These are phyloP conservation scores for Leptinotarsa rubiginosa DNA, from an alignment of 2,888 invertebrate genomes.

Conservation along the genomic window DNA sequence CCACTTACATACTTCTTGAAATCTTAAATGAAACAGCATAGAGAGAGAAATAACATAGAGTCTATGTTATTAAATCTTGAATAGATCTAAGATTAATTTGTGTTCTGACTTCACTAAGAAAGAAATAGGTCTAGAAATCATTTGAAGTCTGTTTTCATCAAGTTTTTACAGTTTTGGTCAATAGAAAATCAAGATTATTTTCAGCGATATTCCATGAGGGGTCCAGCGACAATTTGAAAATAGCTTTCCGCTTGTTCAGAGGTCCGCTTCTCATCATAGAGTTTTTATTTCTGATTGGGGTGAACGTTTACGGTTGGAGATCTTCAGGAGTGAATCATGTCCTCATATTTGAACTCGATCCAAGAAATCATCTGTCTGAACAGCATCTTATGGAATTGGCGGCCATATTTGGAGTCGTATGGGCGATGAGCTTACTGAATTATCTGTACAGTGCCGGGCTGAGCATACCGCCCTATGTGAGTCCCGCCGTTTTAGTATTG, in stretches of 20 bases:
- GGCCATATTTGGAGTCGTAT: slow-evolving; percentile 80
- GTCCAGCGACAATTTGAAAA: slow-evolving; percentile 71
- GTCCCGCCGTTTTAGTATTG: slow-evolving; percentile 77
- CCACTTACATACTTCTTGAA: too few species aligned
- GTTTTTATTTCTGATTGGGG: slow-evolving; percentile 81
- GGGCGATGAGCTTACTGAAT: slow-evolving; percentile 75
- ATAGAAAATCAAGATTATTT: slow-evolving; percentile 42
- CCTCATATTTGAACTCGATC: slow-evolving; percentile 85
- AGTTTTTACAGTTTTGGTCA: neutral
- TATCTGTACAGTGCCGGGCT: slow-evolving; percentile 76
- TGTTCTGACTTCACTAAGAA: too few species aligned
- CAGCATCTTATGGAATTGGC: slow-evolving; percentile 84
- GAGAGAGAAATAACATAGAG: too few species aligned
- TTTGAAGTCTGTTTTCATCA: too few species aligned
- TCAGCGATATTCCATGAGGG: slow-evolving; percentile 69
- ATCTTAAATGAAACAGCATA: too few species aligned
- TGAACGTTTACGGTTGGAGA: slow-evolving; percentile 86
- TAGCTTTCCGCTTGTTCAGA: slow-evolving; percentile 82
- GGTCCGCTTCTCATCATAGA: slow-evolving; percentile 82
- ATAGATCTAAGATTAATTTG: too few species aligned
- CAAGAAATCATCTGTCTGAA: slow-evolving; percentile 80
- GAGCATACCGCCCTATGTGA: slow-evolving; percentile 80
- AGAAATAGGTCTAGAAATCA: too few species aligned
- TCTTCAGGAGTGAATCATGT: slow-evolving; percentile 87
- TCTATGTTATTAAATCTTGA: too few species aligned